Conservation (phyloP, 1,140 invertebrate genomes). For the Euura saliciscinereae region DNA sequence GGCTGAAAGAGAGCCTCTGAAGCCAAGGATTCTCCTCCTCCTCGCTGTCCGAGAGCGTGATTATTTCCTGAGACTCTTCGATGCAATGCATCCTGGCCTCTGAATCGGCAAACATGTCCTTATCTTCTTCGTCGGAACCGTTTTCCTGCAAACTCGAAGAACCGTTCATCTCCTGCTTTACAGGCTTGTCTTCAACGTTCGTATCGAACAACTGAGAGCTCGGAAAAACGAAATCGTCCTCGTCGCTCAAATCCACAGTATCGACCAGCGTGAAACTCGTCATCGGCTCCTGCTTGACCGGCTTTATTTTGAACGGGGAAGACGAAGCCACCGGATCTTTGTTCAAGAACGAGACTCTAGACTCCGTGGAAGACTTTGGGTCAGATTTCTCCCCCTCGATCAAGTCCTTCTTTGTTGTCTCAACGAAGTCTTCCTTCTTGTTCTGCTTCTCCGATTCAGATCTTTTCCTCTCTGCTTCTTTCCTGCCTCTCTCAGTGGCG, state of each 20-base stretch:
- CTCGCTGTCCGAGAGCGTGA: constrained; percentile 37
- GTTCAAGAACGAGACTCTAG: background rate
- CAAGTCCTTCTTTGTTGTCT: background rate
- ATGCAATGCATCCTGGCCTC: background rate
- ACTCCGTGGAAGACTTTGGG: too few relatives aligned
- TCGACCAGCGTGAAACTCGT: constrained; percentile 34
- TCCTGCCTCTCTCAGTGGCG: too few relatives aligned
- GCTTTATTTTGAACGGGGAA: constrained; percentile 28
- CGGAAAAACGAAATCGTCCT: constrained; percentile 37
- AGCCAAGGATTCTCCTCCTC: constrained; percentile 36
- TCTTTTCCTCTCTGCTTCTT: too few relatives aligned
- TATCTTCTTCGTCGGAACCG: background rate
- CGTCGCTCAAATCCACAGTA: constrained; percentile 37
- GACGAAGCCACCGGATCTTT: background rate
- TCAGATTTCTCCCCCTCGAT: background rate
- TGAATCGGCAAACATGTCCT: constrained; percentile 16
- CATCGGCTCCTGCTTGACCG: constrained; percentile 19
- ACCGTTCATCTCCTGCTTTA: constrained; percentile 18
- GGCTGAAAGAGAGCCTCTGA: constrained; percentile 30
- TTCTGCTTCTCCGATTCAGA: too few relatives aligned
- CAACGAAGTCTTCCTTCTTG: too few relatives aligned
- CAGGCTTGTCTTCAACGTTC: constrained; percentile 10
- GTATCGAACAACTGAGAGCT: constrained; percentile 40
- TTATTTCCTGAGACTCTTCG: constrained; percentile 31
- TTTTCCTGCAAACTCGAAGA: constrained; percentile 12